phyloP scores from a whole-genome alignment of 2,888 invertebrate genomes.

The Drosophila neotestacea region DNA sequence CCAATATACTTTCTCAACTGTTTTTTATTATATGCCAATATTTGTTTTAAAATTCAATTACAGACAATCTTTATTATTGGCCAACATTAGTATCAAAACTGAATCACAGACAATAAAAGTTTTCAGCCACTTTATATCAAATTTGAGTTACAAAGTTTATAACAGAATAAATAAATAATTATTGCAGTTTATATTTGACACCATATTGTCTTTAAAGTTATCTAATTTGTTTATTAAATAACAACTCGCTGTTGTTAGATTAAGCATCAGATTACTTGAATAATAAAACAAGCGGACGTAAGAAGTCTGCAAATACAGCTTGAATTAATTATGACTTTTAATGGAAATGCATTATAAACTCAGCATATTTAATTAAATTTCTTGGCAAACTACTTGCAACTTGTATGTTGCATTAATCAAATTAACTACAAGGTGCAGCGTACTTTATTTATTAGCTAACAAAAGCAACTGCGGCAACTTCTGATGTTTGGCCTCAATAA shows the following conservation, averaged over 20 bases:
- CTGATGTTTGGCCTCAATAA: constrained; percentile 33
- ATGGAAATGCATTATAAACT: not conserved
- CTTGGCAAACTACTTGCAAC: constrained; percentile 6
- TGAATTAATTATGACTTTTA: constrained; percentile 1
- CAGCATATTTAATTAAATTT: constrained; percentile 14
- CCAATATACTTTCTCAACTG: constrained; percentile 2
- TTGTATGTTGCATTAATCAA: constrained; percentile 27
- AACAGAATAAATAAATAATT: not conserved
- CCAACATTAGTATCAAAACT: too few species aligned
- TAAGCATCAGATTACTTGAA: not conserved
- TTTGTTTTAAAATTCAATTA: constrained; percentile 10
- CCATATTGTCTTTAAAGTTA: not conserved
- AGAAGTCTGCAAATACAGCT: not conserved
- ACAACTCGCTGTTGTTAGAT: not conserved
- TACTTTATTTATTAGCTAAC: constrained; percentile 19
- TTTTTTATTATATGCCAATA: constrained; percentile 4
- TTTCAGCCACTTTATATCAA: too few species aligned
- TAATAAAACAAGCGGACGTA: not conserved
- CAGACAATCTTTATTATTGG: too few species aligned
- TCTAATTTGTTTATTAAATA: constrained; percentile 2
- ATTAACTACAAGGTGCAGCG: constrained; percentile 17
- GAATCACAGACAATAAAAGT: too few species aligned
- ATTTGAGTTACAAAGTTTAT: too few species aligned
- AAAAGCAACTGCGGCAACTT: constrained; percentile 15
- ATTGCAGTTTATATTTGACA: not conserved